Evolutionary conservation across 1,140 invertebrate species (phyloP), one percentile per base, ranked within the genome.

Genomic region (Sesamia nonagrioides): DNA sequence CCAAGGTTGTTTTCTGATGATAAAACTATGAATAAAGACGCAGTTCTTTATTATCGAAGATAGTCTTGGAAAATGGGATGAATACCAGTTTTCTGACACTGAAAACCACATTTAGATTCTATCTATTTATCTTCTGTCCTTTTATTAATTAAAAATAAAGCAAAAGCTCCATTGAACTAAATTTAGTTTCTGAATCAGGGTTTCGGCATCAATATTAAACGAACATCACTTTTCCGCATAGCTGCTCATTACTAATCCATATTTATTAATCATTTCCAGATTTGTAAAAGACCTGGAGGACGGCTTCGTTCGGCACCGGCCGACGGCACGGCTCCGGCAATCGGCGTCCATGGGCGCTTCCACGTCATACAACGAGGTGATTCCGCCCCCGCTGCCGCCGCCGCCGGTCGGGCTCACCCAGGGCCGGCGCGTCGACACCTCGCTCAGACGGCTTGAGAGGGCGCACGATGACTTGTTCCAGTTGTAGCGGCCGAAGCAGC

Each of bases 381-480:
- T 94, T 40, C 92, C 91, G 81, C 91, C 91, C 52, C 91, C 90
- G 69, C 80, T 92, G 81, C 96, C 95, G 73, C 95, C 94, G 63
- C 95, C 95, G 79, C 96, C 97, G n/a, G 95, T 97, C 17, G 96
- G 97, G 15, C 97, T 97, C 87, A 97, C 97, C 15, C 97, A 98
- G 89, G 97, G 97, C 45, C 96, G 96, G 81, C 96, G 96, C 86
- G 96, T 98, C 6, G 96, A 97, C 89, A 97, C 96, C 79, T 98
- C 97, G 2, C 89, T 98, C 54, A 97, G 97, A 91, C 96, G 97
- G 85, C 95, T 98, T 73, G 97, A 98, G 94, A 96, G 97, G 86
- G 96, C 97, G 86, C 97, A 98, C 92, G 98, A 98, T 87, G 98
- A 98, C 91, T 96, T 98, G 91, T 98, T 98, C 91, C 97, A 98